These are phyloP conservation scores for Lagria hirta DNA, from an alignment of 2,888 invertebrate genomes.

Conservation along the genomic window DNA sequence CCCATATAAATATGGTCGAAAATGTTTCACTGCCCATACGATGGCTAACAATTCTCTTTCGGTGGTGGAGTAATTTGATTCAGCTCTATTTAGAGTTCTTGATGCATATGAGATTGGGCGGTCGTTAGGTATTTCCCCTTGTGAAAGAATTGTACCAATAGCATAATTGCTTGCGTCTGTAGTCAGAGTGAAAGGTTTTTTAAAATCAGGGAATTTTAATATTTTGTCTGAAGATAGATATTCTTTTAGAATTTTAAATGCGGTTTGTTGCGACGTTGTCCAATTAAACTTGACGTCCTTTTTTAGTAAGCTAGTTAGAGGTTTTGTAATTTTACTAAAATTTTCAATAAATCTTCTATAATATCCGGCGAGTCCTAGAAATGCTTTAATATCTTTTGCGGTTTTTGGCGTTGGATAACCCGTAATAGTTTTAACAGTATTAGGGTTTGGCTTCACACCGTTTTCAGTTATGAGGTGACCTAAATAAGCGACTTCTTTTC, in stretches of 20 bases:
- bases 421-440: constrained; percentile 2
- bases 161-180: constrained; percentile 40
- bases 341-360: constrained; percentile 3
- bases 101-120: constrained; percentile 3
- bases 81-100: constrained; percentile 1
- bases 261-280: constrained; percentile 24
- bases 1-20: constrained; percentile 11
- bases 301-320: constrained; percentile 2
- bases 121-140: constrained; percentile 18
- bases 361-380: constrained; percentile 1
- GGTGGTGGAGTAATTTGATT: constrained; percentile 8
- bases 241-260: constrained; percentile 31
- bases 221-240: constrained; percentile 25
- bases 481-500: neutral
- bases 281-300: neutral
- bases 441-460: neutral
- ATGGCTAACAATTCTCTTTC: constrained; percentile 13
- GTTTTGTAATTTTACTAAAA: neutral
- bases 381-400: neutral
- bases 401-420: neutral
- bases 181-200: constrained; percentile 34
- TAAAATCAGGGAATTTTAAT: constrained; percentile 41
- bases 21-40: constrained; percentile 7
- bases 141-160: constrained; percentile 38
- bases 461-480: constrained; percentile 1